A percentile compares a stretch with the other conserved stretches of the same genome.
These are phyloP conservation scores for Cherax destructor DNA, from an alignment of 1,140 invertebrate genomes.

Conservation along the genomic window DNA sequence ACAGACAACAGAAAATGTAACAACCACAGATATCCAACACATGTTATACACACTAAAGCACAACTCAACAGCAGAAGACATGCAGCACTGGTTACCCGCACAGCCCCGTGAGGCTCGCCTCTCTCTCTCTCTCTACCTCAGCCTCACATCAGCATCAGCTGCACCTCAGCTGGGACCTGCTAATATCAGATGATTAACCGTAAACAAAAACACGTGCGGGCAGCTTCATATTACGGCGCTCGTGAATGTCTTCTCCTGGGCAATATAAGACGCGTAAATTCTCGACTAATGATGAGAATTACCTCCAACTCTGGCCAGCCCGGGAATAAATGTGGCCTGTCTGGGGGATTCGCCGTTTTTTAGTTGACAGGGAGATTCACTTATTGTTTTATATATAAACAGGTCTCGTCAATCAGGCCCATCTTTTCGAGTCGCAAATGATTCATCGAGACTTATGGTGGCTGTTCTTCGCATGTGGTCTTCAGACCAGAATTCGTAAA, in stretches of 20 bases:
- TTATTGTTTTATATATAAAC: not conserved
- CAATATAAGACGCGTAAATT: conserved; percentile 47
- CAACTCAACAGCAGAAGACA: too few relatives aligned
- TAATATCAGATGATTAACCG: conserved; percentile 27
- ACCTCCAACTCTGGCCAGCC: conserved; percentile 29
- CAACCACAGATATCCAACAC: too few relatives aligned
- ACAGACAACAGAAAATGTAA: too few relatives aligned
- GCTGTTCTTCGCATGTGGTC: too few relatives aligned
- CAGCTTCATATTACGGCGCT: conserved; percentile 3
- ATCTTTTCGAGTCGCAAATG: not conserved
- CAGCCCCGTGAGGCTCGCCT: not conserved
- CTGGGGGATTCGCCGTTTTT: conserved; percentile 4
- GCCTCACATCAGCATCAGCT: too few relatives aligned
- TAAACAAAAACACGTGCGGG: conserved; percentile 32
- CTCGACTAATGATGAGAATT: conserved; percentile 41
- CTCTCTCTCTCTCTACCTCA: not conserved
- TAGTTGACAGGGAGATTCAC: not conserved
- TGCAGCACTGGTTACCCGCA: not conserved
- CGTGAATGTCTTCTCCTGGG: conserved; percentile 18
- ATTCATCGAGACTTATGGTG: too few relatives aligned
- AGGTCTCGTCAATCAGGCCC: not conserved
- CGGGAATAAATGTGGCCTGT: conserved; percentile 30
- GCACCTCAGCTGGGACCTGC: not conserved
- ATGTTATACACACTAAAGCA: too few relatives aligned
- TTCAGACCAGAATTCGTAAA: too few relatives aligned